Percentiles rank a stretch among this genome's conserved stretches.
phyloP scores from a whole-genome alignment of 1,140 invertebrate genomes.

The Drosophila bifasciata region DNA sequence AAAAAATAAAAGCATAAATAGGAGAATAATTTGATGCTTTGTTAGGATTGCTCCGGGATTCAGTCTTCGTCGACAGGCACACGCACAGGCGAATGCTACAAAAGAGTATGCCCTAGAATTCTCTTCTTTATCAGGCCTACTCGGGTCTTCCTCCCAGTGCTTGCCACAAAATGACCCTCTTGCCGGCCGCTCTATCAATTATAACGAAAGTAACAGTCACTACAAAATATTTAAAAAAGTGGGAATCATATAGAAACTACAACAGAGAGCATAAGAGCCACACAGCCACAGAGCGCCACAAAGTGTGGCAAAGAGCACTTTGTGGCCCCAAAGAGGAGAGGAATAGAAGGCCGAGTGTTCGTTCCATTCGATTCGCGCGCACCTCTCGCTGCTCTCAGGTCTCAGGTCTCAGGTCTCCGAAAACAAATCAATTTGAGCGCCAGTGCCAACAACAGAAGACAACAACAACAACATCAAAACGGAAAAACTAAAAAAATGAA shows the following conservation, averaged over 20 bases:
- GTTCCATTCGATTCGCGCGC: conserved; percentile 22
- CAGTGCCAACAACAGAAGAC: conserved; percentile 23
- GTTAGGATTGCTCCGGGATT: no score
- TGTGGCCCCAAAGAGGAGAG: not conserved
- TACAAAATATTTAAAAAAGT: conserved; percentile 31
- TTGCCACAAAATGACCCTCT: conserved; percentile 22
- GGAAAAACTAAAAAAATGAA: conserved; percentile 19
- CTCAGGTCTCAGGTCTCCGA: conserved; percentile 23
- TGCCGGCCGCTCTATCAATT: not conserved
- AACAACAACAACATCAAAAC: conserved; percentile 6
- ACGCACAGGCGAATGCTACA: no score
- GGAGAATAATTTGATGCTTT: not conserved
- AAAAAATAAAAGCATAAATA: no score
- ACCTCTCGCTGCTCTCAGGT: conserved; percentile 19
- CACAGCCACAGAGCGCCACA: conserved; percentile 5
- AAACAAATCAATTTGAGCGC: conserved; percentile 70
- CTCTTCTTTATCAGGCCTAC: no score
- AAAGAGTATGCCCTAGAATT: no score
- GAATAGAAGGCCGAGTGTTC: no score
- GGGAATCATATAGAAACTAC: conserved; percentile 31
- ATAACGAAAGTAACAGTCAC: conserved; percentile 52
- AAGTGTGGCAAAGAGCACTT: conserved; percentile 13
- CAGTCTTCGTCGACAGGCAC: no score
- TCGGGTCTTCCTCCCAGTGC: conserved; percentile 25
- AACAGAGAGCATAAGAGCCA: conserved; percentile 30